Evolutionary conservation across 2,888 invertebrate genomes (phyloP).

Genomic region (Coenonympha arcania): DNA sequence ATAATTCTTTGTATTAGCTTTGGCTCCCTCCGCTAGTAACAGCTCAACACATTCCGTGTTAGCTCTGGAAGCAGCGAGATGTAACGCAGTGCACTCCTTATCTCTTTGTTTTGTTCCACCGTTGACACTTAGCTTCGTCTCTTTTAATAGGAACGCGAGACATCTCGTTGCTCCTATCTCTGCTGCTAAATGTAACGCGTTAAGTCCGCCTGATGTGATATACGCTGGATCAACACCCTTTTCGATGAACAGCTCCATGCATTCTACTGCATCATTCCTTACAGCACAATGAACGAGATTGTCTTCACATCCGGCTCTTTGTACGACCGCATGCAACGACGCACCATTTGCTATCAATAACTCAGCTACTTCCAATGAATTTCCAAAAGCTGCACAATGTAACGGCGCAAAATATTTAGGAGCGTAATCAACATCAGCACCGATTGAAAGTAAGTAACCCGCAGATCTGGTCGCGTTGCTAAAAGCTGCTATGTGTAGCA

Average conservation of each 20-base stretch:
- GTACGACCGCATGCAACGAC: constrained; percentile 79
- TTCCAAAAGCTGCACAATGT: constrained; percentile 92
- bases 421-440: constrained; percentile 79
- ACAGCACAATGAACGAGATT: constrained; percentile 89
- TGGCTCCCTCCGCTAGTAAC: constrained; percentile 83
- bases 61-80: constrained; percentile 90
- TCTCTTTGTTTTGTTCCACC: constrained; percentile 80
- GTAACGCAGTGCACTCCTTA: constrained; percentile 84
- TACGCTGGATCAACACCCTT: constrained; percentile 84
- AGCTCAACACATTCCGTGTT: constrained; percentile 86
- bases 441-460: constrained; percentile 78
- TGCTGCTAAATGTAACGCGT: constrained; percentile 85
- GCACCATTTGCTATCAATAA: constrained; percentile 82
- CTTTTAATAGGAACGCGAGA: constrained; percentile 81
- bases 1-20: constrained; percentile 82
- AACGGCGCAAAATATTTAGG: constrained; percentile 85
- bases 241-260: constrained; percentile 82
- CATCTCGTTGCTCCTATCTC: constrained; percentile 83
- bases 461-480: constrained; percentile 82
- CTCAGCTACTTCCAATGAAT: constrained; percentile 84
- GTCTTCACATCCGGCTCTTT: constrained; percentile 79
- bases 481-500: constrained; percentile 83
- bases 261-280: constrained; percentile 84
- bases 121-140: constrained; percentile 81
- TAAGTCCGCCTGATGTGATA: constrained; percentile 81